Base-by-base conservation (phyloP, 1,140 invertebrate genomes). In the Euura lappo region DNA sequence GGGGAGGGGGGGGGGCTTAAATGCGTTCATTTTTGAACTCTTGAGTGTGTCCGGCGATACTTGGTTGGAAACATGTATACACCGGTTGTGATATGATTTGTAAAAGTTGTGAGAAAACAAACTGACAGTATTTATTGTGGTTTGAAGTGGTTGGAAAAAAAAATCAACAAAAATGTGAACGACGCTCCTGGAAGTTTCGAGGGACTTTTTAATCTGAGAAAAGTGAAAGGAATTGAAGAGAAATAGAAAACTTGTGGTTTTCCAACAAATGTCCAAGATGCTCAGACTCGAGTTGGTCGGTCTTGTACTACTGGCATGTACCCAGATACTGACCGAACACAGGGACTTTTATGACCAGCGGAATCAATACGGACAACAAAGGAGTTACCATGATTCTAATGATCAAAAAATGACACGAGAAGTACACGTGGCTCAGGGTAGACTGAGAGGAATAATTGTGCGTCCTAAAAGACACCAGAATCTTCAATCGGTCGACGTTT, bases 401-500 rank as follows among this genome's bases (percentile, higher is more conserved):
- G 83, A 81, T 46, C 77, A 71, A 28, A 71, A 51, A 10, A 70
- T 79, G 42, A 85, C 82, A 11, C 84, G 83, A 44, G 87, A 87
- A 65, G 76, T 88, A 2, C 79, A 78, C 13, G 79, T 87, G 13
- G 83, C 86, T 43, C 83, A 88, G 64, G 87, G 87, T 2, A 77
- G 81, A 45, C 42, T 77, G 13, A 13, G 82, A 3, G 88, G 88
- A 1, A 74, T 78, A 13, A 79, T 88, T 5, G 78, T 83, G 0
- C 79, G 81, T 43, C 83, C 85, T 1, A 77, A 72, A 13, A 81
- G 79, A 4, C 83, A 74, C 72, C 73, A 79, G 5, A 77, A 82
- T 4, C 51, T 87, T 3, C 86, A 83, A 65, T 66, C 79, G 5
- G 85, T 88, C 65, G 87, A 88, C 71, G 81, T 86, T 45, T 88